Evolutionary conservation across 2,888 invertebrate genomes (phyloP).

Genomic region (Chirona hameri): DNA sequence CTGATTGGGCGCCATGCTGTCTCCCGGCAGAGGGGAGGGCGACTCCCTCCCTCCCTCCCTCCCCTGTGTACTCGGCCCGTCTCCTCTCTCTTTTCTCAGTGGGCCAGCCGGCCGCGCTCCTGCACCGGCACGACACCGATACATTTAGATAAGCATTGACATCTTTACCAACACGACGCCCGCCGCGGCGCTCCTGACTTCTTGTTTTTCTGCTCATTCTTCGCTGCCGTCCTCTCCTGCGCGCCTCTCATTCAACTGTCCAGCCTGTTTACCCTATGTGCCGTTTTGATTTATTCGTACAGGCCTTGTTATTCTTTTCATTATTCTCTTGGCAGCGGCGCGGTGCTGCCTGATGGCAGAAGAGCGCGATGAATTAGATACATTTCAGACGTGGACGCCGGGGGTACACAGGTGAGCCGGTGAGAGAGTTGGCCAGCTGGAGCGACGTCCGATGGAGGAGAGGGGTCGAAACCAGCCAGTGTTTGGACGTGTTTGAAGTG

Average conservation of each 20-base stretch:
- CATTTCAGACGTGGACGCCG: too few relatives aligned
- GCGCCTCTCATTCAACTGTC: conserved; percentile 1
- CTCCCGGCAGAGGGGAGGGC: too few relatives aligned
- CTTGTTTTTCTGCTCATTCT: conserved; percentile 26
- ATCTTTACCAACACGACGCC: neutral
- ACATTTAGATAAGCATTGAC: conserved; percentile 28
- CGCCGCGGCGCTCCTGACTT: neutral
- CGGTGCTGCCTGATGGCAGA: neutral
- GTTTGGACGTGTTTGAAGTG: too few relatives aligned
- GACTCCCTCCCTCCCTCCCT: neutral
- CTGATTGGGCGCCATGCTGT: too few relatives aligned
- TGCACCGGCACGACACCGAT: neutral
- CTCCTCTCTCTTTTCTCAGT: neutral
- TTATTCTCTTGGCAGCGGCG: neutral
- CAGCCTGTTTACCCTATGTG: conserved; percentile 5
- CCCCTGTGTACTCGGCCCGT: neutral
- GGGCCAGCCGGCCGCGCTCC: neutral
- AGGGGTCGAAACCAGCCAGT: too few relatives aligned
- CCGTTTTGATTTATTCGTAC: conserved; percentile 8
- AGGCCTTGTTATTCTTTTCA: neutral
- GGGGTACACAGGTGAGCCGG: too few relatives aligned
- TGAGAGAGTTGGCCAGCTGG: too few relatives aligned
- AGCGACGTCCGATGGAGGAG: too few relatives aligned
- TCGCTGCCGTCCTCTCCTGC: neutral
- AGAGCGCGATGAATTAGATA: neutral